Percentiles rank a stretch among this genome's conserved stretches.
Conservation (phyloP, 2,797 vertebrate species). For the Prunella strophiata region DNA sequence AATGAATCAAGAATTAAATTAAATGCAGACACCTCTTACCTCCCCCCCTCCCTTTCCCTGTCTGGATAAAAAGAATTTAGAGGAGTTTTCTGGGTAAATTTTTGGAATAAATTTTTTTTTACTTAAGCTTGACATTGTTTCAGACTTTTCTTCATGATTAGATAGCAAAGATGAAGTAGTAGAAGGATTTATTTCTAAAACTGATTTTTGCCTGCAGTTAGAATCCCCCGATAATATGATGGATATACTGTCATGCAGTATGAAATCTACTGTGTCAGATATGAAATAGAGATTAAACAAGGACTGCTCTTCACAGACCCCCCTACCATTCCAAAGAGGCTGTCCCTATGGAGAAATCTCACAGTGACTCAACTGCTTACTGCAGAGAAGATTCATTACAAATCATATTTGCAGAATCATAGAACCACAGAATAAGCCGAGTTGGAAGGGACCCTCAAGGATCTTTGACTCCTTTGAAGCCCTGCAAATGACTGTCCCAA, state of each 20-base stretch:
- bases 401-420: neutral
- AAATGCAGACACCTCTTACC: neutral
- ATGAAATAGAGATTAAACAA: neutral
- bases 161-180: neutral
- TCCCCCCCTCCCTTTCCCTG: neutral
- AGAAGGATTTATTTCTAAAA: neutral
- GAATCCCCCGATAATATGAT: neutral
- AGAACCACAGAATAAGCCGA: neutral
- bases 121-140: neutral
- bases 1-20: conserved; percentile 49
- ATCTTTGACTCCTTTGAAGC: neutral
- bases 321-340: neutral
- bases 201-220: neutral
- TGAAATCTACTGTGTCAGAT: neutral
- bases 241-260: neutral
- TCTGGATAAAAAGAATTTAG: conserved; percentile 13
- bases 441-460: neutral
- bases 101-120: neutral
- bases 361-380: neutral
- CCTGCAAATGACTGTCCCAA: neutral
- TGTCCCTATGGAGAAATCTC: neutral
- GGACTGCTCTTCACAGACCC: neutral
- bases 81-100: neutral
- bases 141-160: neutral
- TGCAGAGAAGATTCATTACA: neutral